phyloP scores from a whole-genome alignment of 2,888 invertebrate species.

The Phania funesta region DNA sequence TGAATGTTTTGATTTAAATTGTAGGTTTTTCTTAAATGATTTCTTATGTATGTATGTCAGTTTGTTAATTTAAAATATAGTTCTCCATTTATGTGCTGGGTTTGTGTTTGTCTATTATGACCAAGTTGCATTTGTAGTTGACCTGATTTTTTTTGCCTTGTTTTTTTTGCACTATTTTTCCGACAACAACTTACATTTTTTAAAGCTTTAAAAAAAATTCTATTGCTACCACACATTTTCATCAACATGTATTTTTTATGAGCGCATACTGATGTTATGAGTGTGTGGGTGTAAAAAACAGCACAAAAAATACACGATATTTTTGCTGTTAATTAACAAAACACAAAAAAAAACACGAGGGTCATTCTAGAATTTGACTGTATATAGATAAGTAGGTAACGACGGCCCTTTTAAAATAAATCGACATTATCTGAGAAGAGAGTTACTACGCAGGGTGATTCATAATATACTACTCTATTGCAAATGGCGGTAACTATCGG shows the following conservation, averaged over 20 bases:
- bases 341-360: no score
- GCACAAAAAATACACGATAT: no score
- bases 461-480: no score
- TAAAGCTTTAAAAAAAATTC: constrained; percentile 48
- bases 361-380: no score
- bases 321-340: no score
- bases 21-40: neutral
- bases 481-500: no score
- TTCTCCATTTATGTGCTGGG: neutral
- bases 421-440: no score
- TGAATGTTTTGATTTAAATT: neutral
- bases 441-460: no score
- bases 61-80: neutral
- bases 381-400: no score
- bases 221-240: neutral
- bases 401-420: no score
- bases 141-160: constrained; percentile 39
- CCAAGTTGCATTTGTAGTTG: constrained; percentile 49
- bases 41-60: no score
- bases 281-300: no score
- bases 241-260: neutral
- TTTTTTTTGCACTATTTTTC: constrained; percentile 24
- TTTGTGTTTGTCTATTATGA: constrained; percentile 24
- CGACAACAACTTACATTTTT: neutral
- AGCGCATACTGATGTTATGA: neutral